Percentiles rank a stretch among this genome's conserved stretches.
phyloP scores from a whole-genome alignment of 2,888 invertebrate genomes.

The Thereva unica region DNA sequence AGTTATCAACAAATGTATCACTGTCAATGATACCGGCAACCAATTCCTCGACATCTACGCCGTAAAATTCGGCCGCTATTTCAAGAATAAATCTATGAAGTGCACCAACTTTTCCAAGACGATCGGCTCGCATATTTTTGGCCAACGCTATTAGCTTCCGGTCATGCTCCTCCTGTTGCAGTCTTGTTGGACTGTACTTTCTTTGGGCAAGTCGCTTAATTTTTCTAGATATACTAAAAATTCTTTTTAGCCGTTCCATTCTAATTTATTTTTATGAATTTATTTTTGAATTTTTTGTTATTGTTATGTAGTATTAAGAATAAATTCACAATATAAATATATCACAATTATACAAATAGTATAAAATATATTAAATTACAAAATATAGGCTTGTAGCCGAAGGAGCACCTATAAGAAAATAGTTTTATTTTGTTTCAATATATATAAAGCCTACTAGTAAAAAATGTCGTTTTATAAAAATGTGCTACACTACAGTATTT shows the following conservation, averaged over 20 bases:
- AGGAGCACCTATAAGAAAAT: no score
- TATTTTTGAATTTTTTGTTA: no score
- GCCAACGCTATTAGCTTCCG: constrained; percentile 31
- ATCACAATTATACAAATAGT: no score
- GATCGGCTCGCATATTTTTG: constrained; percentile 49
- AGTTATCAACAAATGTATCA: constrained; percentile 64
- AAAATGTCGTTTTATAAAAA: no score
- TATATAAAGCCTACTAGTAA: no score
- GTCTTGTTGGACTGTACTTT: background rate
- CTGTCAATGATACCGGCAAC: constrained; percentile 74
- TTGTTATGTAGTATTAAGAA: background rate
- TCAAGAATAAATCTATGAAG: constrained; percentile 70
- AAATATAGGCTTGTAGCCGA: no score
- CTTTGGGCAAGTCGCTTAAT: constrained; percentile 2
- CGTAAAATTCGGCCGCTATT: constrained; percentile 68
- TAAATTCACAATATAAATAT: no score
- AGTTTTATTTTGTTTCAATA: no score
- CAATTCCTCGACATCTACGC: constrained; percentile 68
- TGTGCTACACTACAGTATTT: no score
- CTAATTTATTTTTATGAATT: no score
- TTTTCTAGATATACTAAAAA: constrained; percentile 7
- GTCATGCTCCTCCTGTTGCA: constrained; percentile 6
- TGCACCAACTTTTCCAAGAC: constrained; percentile 49
- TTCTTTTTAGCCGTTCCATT: constrained; percentile 1
- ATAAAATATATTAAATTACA: no score